Conservation (phyloP, 92 coral and sea anemone species). For the Parazoanthus swiftii region DNA sequence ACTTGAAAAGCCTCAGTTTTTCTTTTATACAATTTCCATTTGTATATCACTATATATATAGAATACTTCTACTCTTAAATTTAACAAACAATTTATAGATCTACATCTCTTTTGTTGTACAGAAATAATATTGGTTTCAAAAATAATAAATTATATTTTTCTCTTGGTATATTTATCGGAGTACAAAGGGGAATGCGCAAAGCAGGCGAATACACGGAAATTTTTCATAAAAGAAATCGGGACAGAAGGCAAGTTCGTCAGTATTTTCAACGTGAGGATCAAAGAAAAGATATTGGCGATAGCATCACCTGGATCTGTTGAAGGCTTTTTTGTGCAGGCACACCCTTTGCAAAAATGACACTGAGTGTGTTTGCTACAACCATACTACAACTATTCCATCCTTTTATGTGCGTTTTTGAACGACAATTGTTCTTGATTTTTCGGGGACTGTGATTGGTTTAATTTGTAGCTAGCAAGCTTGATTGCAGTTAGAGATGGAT, state of each 20-base stretch:
- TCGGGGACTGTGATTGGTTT: no score
- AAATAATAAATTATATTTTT: conserved; percentile 35
- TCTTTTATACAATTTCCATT: conserved; percentile 7
- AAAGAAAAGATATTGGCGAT: neutral
- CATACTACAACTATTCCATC: no score
- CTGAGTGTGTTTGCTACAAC: neutral
- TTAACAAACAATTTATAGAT: conserved; percentile 26
- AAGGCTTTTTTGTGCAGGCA: neutral
- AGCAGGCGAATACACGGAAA: neutral
- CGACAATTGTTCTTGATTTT: no score
- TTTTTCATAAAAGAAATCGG: neutral
- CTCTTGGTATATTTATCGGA: conserved; percentile 23
- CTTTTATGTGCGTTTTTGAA: neutral
- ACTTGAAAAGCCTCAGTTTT: neutral
- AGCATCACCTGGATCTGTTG: neutral
- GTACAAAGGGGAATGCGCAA: neutral
- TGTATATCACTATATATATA: conserved; percentile 8
- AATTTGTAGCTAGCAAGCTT: no score
- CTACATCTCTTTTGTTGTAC: conserved; percentile 34
- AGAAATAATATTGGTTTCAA: conserved; percentile 32
- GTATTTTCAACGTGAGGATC: no score
- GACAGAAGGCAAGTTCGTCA: neutral
- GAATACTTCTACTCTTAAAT: conserved; percentile 27
- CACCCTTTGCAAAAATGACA: neutral
- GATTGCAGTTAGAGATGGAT: no score